Evolutionary conservation across 2,797 vertebrate species (phyloP).

Genomic region (Anableps anableps): DNA sequence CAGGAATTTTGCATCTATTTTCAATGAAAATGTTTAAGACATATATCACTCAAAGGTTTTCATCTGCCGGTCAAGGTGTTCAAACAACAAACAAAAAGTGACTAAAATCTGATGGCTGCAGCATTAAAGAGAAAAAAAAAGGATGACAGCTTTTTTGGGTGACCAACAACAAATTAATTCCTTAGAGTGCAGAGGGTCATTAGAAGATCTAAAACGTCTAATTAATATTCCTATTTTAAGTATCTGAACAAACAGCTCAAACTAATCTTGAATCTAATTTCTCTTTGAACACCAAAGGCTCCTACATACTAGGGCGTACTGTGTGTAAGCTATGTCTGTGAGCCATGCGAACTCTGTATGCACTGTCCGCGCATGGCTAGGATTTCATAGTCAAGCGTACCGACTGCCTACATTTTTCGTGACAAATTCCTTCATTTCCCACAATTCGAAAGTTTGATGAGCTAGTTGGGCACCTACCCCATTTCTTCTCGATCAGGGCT

Average conservation of each 20-base stretch:
- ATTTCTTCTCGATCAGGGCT: too few relatives aligned
- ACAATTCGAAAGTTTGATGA: too few relatives aligned
- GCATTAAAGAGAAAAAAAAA: constrained; percentile 30
- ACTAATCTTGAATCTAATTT: background rate
- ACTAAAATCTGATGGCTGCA: constrained; percentile 12
- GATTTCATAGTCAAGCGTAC: too few relatives aligned
- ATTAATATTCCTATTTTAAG: background rate
- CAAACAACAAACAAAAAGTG: constrained; percentile 45
- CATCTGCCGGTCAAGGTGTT: constrained; percentile 39
- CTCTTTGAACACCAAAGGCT: background rate
- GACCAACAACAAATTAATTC: background rate
- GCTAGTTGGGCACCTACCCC: too few relatives aligned
- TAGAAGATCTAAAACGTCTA: background rate
- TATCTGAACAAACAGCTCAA: background rate
- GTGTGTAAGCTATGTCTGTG: too few relatives aligned
- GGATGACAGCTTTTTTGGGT: background rate
- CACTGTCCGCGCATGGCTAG: too few relatives aligned
- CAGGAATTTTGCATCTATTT: background rate
- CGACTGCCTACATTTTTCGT: too few relatives aligned
- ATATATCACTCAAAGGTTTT: constrained; percentile 15
- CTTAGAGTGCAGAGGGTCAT: background rate
- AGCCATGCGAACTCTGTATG: too few relatives aligned
- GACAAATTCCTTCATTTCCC: too few relatives aligned
- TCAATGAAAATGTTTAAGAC: background rate
- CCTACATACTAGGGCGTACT: too few relatives aligned